Conservation (phyloP, 2,888 invertebrate genomes). For the Ennomos erosarius region DNA sequence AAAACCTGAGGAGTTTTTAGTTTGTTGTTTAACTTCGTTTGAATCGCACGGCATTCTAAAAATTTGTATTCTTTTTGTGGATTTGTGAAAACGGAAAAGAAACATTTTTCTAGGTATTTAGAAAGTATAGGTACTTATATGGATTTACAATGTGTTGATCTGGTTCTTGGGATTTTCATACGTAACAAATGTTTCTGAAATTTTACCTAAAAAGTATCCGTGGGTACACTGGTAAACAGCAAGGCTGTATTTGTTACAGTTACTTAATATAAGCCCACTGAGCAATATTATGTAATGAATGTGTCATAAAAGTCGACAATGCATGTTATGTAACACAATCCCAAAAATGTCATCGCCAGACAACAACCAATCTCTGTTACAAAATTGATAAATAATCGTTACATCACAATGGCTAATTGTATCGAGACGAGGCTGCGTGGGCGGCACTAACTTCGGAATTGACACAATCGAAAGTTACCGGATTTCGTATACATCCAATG, state of each 20-base stretch:
- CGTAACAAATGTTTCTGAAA: no score
- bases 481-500: slow-evolving; percentile 80
- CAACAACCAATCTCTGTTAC: slow-evolving; percentile 55
- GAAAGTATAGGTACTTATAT: no score
- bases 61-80: background rate
- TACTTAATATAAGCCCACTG: background rate
- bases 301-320: slow-evolving; percentile 21
- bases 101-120: background rate
- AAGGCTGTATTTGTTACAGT: background rate
- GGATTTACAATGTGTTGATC: no score
- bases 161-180: no score
- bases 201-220: no score
- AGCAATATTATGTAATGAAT: slow-evolving; percentile 7
- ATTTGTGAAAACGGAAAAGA: background rate
- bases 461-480: slow-evolving; percentile 81
- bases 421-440: slow-evolving; percentile 54
- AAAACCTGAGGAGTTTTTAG: slow-evolving; percentile 11
- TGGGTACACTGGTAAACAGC: no score
- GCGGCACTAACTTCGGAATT: slow-evolving; percentile 55
- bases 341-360: slow-evolving; percentile 38
- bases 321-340: slow-evolving; percentile 27
- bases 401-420: slow-evolving; percentile 72
- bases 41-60: background rate
- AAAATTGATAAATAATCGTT: slow-evolving; percentile 63
- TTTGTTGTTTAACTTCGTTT: slow-evolving; percentile 3